Conservation (phyloP, 2,113 vertebrate genomes). For the Aramus guarauna region DNA sequence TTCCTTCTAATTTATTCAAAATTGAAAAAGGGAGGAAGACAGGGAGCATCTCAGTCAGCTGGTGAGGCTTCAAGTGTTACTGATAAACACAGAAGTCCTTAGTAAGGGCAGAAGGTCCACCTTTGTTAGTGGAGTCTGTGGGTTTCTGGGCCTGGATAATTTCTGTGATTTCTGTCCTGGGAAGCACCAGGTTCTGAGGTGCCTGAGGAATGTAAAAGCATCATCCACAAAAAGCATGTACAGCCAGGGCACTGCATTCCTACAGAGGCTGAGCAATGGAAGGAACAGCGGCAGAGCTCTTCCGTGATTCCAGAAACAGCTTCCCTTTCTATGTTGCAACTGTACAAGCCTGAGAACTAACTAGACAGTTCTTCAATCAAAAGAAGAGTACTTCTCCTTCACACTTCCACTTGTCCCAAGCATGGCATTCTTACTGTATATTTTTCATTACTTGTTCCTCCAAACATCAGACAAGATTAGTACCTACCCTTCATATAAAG, state of each 20-base stretch:
- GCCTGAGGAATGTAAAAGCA: background rate
- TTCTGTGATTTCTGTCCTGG: background rate
- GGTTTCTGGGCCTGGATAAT: background rate
- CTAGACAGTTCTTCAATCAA: background rate
- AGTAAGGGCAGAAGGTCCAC: background rate
- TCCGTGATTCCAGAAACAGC: accelerated
- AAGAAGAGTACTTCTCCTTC: background rate
- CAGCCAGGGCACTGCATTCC: background rate
- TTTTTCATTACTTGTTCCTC: background rate
- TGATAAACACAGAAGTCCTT: background rate
- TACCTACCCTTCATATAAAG: background rate
- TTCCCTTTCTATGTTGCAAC: background rate
- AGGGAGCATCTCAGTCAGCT: background rate
- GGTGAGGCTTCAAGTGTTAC: background rate
- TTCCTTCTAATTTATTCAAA: background rate
- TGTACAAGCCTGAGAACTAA: background rate
- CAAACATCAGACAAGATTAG: background rate
- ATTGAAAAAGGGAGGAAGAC: background rate
- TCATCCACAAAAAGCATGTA: background rate
- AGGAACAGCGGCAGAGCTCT: background rate
- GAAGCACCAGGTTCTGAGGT: background rate
- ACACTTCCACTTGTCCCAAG: background rate
- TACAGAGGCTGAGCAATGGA: background rate
- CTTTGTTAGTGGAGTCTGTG: background rate
- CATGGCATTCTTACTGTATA: background rate